Conservation (phyloP, 2,797 vertebrate species). For the Sebastolobus alascanus region DNA sequence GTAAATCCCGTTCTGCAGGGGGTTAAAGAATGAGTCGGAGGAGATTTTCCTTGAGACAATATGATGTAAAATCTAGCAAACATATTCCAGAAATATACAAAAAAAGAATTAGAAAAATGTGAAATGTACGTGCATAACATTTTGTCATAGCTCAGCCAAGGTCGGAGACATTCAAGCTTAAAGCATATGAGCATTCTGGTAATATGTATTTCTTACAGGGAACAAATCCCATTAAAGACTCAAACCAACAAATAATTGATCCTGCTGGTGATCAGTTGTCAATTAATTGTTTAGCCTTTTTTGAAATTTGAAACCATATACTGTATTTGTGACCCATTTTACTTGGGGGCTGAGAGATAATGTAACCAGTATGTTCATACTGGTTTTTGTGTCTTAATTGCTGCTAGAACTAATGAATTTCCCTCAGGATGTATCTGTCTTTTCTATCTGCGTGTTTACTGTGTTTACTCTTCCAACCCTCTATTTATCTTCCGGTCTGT, state of each 20-base stretch:
- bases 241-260: neutral
- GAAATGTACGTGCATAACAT: neutral
- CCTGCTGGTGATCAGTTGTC: no score
- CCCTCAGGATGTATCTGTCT: slow-evolving; percentile 10
- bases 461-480: slow-evolving; percentile 20
- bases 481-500: slow-evolving; percentile 55
- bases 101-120: neutral
- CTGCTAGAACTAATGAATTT: slow-evolving; percentile 2
- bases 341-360: neutral
- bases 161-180: neutral
- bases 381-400: neutral
- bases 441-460: slow-evolving; percentile 17
- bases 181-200: neutral
- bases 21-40: slow-evolving; percentile 66
- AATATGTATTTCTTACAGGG: neutral
- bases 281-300: neutral
- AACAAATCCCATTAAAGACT: neutral
- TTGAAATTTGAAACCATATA: neutral
- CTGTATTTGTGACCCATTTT: neutral
- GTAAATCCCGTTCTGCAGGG: slow-evolving; percentile 6
- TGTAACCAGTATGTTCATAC: neutral
- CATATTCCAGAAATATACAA: neutral
- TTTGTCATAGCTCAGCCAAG: neutral
- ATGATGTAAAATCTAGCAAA: slow-evolving; percentile 29
- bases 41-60: slow-evolving; percentile 32